A percentile compares a stretch with the other conserved stretches of the same genome.
phyloP scores from a whole-genome alignment of 2,113 vertebrate genomes.

The Chloroceryle aenea region DNA sequence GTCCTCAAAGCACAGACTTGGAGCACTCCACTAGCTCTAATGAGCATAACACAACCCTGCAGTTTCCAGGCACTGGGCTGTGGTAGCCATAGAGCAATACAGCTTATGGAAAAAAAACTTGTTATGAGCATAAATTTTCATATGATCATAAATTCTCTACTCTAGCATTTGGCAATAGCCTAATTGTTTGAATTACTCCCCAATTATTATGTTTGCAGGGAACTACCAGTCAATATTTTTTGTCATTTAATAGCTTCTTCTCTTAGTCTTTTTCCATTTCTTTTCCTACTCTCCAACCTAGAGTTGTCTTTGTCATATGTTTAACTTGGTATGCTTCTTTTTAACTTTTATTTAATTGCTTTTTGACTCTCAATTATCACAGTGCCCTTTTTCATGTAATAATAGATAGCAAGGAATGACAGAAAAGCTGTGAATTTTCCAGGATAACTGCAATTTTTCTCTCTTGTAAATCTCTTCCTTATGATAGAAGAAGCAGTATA shows the following conservation, averaged over 20 bases:
- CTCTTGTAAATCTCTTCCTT: slow-evolving; percentile 33
- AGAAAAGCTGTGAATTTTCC: slow-evolving; percentile 45
- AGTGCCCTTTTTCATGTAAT: background rate
- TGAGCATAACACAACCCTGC: rapidly evolving
- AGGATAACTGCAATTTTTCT: slow-evolving; percentile 1
- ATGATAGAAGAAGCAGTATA: slow-evolving; percentile 35
- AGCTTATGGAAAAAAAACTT: background rate
- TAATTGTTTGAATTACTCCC: background rate
- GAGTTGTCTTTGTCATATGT: background rate
- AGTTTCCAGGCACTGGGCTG: background rate
- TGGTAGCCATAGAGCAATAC: background rate
- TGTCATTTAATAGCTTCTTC: background rate
- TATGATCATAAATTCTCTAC: background rate
- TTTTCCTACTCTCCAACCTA: background rate
- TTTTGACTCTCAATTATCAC: slow-evolving; percentile 10
- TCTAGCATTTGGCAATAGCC: background rate
- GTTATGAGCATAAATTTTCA: background rate
- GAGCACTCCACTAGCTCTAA: background rate
- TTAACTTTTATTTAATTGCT: slow-evolving; percentile 21
- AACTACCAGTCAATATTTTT: background rate
- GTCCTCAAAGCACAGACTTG: rapidly evolving
- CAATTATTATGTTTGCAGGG: background rate
- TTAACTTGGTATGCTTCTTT: background rate
- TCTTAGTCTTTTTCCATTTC: background rate
- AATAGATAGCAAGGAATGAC: slow-evolving; percentile 12